Evolutionary conservation across 2,113 vertebrate genomes (phyloP).

Genomic region (Plestiodon gilberti): DNA sequence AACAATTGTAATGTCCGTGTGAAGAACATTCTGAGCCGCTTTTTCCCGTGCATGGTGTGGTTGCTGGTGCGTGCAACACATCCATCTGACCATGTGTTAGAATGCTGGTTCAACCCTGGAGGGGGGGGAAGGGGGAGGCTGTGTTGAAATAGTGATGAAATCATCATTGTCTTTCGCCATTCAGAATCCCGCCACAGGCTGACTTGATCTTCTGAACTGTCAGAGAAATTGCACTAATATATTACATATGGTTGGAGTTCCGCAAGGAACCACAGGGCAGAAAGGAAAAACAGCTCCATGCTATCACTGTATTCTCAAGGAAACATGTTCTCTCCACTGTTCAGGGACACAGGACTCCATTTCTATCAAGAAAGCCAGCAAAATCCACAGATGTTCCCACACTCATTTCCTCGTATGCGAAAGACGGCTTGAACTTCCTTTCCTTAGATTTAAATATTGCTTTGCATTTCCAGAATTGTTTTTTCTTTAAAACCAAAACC

Average conservation of each 20-base stretch:
- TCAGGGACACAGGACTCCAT: not conserved
- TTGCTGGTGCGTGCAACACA: not conserved
- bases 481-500: not conserved
- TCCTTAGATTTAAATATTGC: conserved; percentile 18
- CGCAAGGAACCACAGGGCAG: conserved; percentile 25
- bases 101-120: not conserved
- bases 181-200: not conserved
- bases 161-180: not conserved
- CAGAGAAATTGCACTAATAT: not conserved
- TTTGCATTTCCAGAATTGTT: not conserved
- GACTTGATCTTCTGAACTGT: not conserved
- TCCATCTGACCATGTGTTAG: too few species aligned
- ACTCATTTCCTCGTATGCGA: conserved; percentile 20
- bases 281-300: conserved; percentile 2
- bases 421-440: conserved; percentile 6
- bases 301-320: not conserved
- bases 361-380: conserved; percentile 26
- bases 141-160: not conserved
- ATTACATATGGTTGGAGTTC: conserved; percentile 4
- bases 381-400: conserved; percentile 31
- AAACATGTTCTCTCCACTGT: not conserved
- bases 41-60: not conserved
- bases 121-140: not conserved
- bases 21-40: too few species aligned
- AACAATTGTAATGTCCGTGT: not conserved